A percentile compares a stretch with the other conserved stretches of the same genome.
Conservation (phyloP, 2,797 vertebrate species). For the Lagodon rhomboides region DNA sequence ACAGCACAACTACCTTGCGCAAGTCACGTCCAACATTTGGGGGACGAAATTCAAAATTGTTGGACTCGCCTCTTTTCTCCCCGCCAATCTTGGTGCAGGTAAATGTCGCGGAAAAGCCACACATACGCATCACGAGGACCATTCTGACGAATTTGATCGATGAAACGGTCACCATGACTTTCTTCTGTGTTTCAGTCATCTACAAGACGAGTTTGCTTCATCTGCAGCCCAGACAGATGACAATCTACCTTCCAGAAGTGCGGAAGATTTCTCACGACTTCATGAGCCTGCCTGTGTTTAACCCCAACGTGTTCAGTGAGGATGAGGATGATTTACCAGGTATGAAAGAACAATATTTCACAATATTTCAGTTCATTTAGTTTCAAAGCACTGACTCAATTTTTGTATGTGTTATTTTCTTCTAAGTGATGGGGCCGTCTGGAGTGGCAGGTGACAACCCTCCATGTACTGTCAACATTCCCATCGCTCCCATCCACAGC, state of each 20-base stretch:
- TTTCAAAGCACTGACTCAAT: not conserved
- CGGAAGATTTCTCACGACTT: conserved; percentile 97
- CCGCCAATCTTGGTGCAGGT: conserved; percentile 99
- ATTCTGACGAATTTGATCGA: not conserved
- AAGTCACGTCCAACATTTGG: conserved; percentile 99
- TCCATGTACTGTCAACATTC: conserved; percentile 97
- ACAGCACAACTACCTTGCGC: conserved; percentile 99
- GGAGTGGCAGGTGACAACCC: conserved; percentile 95
- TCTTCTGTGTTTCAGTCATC: conserved; percentile 88
- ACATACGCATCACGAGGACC: not conserved
- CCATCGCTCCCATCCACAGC: conserved; percentile 98
- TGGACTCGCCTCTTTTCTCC: conserved; percentile 97
- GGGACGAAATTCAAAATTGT: conserved; percentile 99
- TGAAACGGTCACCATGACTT: not conserved
- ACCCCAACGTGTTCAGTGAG: conserved; percentile 98
- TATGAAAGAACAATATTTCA: conserved; percentile 21
- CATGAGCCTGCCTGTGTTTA: conserved; percentile 97
- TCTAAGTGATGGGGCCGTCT: conserved; percentile 92
- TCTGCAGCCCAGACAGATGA: conserved; percentile 98
- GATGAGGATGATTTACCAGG: conserved; percentile 96
- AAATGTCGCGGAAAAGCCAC: conserved; percentile 46
- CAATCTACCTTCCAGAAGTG: conserved; percentile 98
- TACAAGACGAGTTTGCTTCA: conserved; percentile 99
- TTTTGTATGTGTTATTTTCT: conserved; percentile 4
- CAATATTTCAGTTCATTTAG: not conserved